Evolutionary conservation across 2,888 invertebrate species (phyloP).

Genomic region (Sinelater perroti): DNA sequence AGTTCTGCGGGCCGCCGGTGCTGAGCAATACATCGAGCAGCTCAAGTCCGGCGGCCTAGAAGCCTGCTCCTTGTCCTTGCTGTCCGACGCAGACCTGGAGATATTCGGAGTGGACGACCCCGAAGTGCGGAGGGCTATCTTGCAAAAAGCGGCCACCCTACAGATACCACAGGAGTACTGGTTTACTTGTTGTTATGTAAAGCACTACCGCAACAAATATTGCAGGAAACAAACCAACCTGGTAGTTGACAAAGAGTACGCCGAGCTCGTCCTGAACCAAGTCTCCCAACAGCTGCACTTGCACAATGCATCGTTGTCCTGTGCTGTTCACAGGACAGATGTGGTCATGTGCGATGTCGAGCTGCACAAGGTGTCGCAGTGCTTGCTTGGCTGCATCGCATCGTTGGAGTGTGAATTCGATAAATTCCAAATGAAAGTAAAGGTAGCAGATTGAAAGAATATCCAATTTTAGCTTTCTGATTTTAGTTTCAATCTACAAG

Average conservation of each 20-base stretch:
- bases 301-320: conserved; percentile 45
- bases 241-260: conserved; percentile 41
- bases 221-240: conserved; percentile 40
- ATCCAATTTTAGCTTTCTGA: neutral
- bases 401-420: conserved; percentile 39
- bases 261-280: conserved; percentile 40
- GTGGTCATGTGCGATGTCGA: conserved; percentile 44
- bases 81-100: conserved; percentile 48
- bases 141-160: conserved; percentile 43
- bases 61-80: conserved; percentile 45
- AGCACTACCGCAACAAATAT: no score
- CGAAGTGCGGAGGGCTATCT: conserved; percentile 41
- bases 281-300: conserved; percentile 42
- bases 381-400: conserved; percentile 38
- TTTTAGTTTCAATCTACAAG: neutral
- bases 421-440: conserved; percentile 34
- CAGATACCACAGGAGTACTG: conserved; percentile 52
- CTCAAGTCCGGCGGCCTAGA: conserved; percentile 46
- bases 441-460: no score
- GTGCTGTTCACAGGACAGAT: conserved; percentile 45
- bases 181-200: neutral
- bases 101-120: conserved; percentile 48
- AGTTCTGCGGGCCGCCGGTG: conserved; percentile 48
- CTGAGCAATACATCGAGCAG: conserved; percentile 47
- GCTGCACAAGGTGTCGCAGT: conserved; percentile 37